A percentile compares a stretch with the other conserved stretches of the same genome.
Conservation (phyloP, 1,140 invertebrate species). For the Drosophila rufa region DNA sequence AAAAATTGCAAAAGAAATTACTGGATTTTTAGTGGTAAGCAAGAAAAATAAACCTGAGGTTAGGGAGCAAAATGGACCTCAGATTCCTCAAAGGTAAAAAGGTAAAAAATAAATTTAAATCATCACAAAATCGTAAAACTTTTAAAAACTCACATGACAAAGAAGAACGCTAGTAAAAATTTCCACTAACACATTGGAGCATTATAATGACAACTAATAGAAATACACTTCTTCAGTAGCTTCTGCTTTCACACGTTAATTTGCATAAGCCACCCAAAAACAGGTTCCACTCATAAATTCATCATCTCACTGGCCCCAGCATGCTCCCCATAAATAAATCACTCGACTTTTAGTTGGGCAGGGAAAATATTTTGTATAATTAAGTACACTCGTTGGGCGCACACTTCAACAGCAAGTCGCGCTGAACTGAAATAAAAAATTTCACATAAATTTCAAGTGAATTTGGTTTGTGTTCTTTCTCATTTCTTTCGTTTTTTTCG, state of each 20-base stretch:
- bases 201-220: constrained; percentile 12
- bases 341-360: constrained; percentile 60
- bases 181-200: not conserved
- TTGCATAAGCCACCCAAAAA: constrained; percentile 12
- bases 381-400: constrained; percentile 70
- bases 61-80: not conserved
- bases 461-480: not conserved
- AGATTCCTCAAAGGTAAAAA: not conserved
- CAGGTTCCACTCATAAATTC: constrained; percentile 52
- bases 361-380: constrained; percentile 70
- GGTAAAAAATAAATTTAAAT: too few species aligned
- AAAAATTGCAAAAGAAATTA: not conserved
- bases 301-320: constrained; percentile 41
- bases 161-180: not conserved
- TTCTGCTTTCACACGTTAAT: constrained; percentile 11
- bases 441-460: constrained; percentile 51
- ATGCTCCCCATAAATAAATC: constrained; percentile 61
- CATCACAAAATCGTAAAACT: not conserved
- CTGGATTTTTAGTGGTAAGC: not conserved
- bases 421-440: constrained; percentile 35
- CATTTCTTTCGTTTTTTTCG: not conserved
- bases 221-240: constrained; percentile 1
- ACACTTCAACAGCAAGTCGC: constrained; percentile 45
- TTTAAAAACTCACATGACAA: not conserved
- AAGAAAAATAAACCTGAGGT: not conserved